phyloP scores from a whole-genome alignment of 2,113 vertebrate species.

The Poeciliopsis occidentalis region DNA sequence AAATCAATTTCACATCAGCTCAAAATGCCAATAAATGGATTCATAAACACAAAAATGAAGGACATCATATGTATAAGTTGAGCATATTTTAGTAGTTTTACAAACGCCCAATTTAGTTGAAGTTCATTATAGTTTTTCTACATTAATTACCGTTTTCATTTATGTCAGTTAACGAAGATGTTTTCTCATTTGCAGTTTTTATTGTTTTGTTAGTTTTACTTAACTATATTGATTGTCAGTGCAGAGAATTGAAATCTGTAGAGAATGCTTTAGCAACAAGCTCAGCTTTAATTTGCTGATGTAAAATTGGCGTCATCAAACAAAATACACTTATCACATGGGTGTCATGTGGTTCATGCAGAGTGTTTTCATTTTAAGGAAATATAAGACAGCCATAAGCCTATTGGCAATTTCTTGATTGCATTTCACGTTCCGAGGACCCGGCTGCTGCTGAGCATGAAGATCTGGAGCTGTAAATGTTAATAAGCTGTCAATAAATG shows the following conservation, averaged over 20 bases:
- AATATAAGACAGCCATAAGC: slow-evolving; percentile 7
- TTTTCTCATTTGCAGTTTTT: no score
- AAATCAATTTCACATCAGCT: no score
- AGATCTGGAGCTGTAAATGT: slow-evolving; percentile 27
- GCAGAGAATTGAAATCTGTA: background rate
- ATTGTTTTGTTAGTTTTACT: no score
- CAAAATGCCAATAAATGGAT: no score
- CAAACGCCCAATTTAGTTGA: no score
- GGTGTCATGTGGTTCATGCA: background rate
- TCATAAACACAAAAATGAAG: no score
- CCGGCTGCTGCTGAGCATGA: slow-evolving; percentile 29
- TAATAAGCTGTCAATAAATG: slow-evolving; percentile 38
- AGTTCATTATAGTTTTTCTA: no score
- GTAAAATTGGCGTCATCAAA: background rate
- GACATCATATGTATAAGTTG: no score
- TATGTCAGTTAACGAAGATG: no score
- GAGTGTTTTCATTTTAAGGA: background rate
- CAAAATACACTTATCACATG: background rate
- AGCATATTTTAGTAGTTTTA: no score
- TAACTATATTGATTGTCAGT: no score
- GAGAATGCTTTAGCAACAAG: background rate
- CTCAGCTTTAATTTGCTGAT: background rate
- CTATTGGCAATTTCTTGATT: background rate
- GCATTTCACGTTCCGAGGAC: slow-evolving; percentile 6
- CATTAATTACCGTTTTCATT: no score